Base-by-base conservation (phyloP, 1,140 invertebrate genomes). In the Heliconius congener region DNA sequence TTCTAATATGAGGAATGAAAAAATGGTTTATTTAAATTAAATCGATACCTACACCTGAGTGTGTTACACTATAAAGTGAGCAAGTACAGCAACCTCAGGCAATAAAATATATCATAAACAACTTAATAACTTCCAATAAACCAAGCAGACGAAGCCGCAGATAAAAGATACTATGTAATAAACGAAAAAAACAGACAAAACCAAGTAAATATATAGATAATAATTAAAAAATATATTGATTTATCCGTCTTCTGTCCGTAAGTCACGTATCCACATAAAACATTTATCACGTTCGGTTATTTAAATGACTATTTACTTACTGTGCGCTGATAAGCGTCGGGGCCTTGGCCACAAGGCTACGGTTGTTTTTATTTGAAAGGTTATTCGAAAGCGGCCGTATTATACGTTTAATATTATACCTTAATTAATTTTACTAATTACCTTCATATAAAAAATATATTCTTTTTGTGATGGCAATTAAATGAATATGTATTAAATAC, bases 221-320 rank as follows among this genome's bases (percentile, higher is more conserved):
- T 19, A 3, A 23, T 30, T 30, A 13, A 27, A 66, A 27, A 13
- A 66, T 27, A 27, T 16, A 66, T 30, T 30, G 23, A 16, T 37
- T 13, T 5, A 1, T 71, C 37, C 11, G 42, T 46, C 42, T 4
- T 37, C 34, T 13, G 34, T 71, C 18, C 19, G 71, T 19, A 30
- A 34, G 34, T 71, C 71, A 71, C 71, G 30, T 71, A 71, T 6
- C 13, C 34, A 34, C 18, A 5, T 71, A 71, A 71, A 71, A 71
- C 30, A 39, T 39, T 39, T 39, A 39, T 71, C 71, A 71, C 71
- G 71, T 71, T 71, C 34, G 71, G 18, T 39, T 71, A 71, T 71
- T 71, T 71, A 71, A 71, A 71, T 71, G 30, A 39, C 71, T 71
- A 71, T 71, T 71, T 71, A 39, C 37, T 71, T 8, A 39, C 71